Conservation (phyloP, 2,797 vertebrate genomes). For the Anguilla marmorata region DNA sequence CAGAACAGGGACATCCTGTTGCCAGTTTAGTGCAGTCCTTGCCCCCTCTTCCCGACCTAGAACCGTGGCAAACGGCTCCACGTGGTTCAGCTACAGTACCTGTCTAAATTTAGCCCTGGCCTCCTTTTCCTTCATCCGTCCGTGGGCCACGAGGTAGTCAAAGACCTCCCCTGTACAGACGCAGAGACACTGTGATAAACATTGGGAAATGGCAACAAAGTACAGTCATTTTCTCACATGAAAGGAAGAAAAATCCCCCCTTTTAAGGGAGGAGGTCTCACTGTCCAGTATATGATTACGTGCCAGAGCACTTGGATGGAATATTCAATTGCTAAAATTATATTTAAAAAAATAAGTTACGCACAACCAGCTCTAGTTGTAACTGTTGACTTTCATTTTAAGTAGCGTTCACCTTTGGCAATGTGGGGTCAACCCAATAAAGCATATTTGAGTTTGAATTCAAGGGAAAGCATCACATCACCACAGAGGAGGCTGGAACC, state of each 20-base stretch:
- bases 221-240: neutral
- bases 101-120: constrained; percentile 98
- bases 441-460: too few species aligned
- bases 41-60: neutral
- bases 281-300: too few species aligned
- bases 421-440: too few species aligned
- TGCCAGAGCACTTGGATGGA: too few species aligned
- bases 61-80: neutral
- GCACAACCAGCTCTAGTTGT: too few species aligned
- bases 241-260: neutral
- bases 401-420: too few species aligned
- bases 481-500: neutral
- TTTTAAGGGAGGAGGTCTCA: neutral
- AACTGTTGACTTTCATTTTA: too few species aligned
- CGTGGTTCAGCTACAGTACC: constrained; percentile 67
- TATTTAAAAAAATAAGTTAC: too few species aligned
- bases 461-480: neutral
- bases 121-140: constrained; percentile 98
- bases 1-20: neutral
- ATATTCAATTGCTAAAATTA: too few species aligned
- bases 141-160: constrained; percentile 96
- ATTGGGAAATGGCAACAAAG: neutral
- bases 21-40: neutral
- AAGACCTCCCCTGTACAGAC: constrained; percentile 86
- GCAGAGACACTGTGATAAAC: neutral